phyloP scores from a whole-genome alignment of 2,113 vertebrate species.

The Ranitomeya variabilis region DNA sequence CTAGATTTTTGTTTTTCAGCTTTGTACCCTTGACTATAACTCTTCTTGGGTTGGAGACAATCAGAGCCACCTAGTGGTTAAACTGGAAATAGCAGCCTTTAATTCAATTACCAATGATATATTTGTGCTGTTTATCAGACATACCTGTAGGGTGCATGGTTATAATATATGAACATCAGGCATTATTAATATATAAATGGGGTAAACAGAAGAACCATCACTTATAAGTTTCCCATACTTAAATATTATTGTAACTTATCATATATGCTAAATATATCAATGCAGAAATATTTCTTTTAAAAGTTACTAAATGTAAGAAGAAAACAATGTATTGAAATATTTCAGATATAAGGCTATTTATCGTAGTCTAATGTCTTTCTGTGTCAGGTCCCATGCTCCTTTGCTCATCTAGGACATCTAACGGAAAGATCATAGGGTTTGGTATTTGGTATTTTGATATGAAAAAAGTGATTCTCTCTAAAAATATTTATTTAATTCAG shows the following conservation, averaged over 20 bases:
- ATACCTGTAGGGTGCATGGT: neutral
- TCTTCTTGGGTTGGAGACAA: neutral
- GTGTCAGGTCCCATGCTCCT: neutral
- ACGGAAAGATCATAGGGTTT: neutral
- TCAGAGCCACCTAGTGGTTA: constrained; percentile 37
- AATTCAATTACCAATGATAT: neutral
- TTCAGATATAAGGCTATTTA: neutral
- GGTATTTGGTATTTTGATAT: neutral
- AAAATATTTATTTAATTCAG: neutral
- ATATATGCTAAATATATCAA: neutral
- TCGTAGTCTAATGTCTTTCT: neutral
- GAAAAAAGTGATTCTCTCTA: neutral
- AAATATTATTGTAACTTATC: neutral
- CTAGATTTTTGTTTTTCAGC: no score
- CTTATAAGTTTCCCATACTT: neutral
- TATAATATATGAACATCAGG: neutral
- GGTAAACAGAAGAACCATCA: neutral
- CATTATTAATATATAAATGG: neutral
- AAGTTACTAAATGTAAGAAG: neutral
- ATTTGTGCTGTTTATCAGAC: neutral
- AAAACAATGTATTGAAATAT: neutral
- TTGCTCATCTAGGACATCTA: neutral
- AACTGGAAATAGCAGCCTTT: neutral
- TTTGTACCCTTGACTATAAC: neutral
- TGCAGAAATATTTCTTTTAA: neutral